Evolutionary conservation across 2,113 vertebrate species (phyloP), one percentile per base, ranked within the genome.

Genomic region (Eclectus roratus): DNA sequence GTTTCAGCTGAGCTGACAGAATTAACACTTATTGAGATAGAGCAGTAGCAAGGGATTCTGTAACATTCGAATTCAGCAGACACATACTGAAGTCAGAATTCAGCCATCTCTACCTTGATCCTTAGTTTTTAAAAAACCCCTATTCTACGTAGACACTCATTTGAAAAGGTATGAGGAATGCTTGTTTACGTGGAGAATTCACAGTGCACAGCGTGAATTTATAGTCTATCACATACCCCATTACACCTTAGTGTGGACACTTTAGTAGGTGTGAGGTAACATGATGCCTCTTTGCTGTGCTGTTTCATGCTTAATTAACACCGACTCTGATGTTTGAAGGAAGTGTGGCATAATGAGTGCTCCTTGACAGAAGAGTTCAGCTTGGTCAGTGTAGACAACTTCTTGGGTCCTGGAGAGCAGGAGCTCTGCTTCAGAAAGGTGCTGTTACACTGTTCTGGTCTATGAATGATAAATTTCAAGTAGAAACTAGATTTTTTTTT

Each of bases 261-360:
- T 93, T 93, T 63, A 18, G 91, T 13, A 87, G 88, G 84, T 90
- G 88, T 80, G 91, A 93, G 82, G 53, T 53, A 66, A 73, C 21
- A 2, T 9, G 79, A 63, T 76, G 79, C 63, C 58, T 16, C 76
- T 93, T 85, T 29, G 53, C 90, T 56, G 46, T 37, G 79, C 82
- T 88, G 17, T 66, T 90, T 73, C 80, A 63, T 92, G 82, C 46
- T 92, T 96, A 94, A 93, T 96, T 95, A 92, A 86, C 80, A 46
- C 85, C 65, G 93, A 66, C 64, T 53, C 37, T 43, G 44, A 50
- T 80, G 68, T 88, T 49, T 63, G 82, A 61, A 70, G 76, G 78
- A 52, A 66, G 28, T 3, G 53, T 90, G 91, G 49, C 35, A 21
- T 83, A 88, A 78, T 8, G 10, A 93, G 46, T 2, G n/a, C n/a